Percentiles rank a stretch among this genome's conserved stretches.
These are phyloP conservation scores for Mactromeris polynyma DNA, from an alignment of 2,888 invertebrate species.

Conservation along the genomic window DNA sequence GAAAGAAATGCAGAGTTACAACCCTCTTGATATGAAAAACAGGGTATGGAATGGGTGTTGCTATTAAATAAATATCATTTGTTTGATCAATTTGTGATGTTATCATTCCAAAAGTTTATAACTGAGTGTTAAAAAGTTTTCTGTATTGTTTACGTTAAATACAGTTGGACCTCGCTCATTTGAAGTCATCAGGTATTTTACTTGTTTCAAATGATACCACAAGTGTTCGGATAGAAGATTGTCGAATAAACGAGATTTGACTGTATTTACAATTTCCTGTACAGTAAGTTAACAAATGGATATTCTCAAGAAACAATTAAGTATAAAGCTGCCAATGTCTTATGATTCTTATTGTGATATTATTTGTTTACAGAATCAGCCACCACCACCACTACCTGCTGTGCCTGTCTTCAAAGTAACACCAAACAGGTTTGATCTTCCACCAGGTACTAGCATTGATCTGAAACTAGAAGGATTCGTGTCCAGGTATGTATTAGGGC, in stretches of 20 bases:
- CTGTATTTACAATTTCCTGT: too few species aligned
- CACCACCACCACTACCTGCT: constrained; percentile 73
- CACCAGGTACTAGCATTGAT: constrained; percentile 85
- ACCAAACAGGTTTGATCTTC: constrained; percentile 86
- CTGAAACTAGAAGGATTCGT: constrained; percentile 86
- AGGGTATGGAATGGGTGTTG: constrained; percentile 70
- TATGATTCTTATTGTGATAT: neutral
- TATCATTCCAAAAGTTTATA: neutral
- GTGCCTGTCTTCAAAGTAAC: constrained; percentile 84
- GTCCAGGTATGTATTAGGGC: constrained; percentile 75
- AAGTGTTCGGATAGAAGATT: too few species aligned
- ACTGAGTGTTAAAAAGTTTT: too few species aligned
- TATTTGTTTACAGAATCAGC: constrained; percentile 71
- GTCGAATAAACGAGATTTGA: too few species aligned
- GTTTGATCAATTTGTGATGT: neutral
- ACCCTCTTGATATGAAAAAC: constrained; percentile 83
- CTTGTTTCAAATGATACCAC: too few species aligned
- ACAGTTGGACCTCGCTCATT: too few species aligned
- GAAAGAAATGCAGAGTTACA: constrained; percentile 78
- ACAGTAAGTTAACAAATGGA: too few species aligned
- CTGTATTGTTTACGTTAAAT: too few species aligned
- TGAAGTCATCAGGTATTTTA: too few species aligned
- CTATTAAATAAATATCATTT: neutral
- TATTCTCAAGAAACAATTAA: too few species aligned
- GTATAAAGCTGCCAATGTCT: too few species aligned